Evolutionary conservation across 2,888 invertebrate species (phyloP).

Genomic region (Lepetodrilus schrolli): DNA sequence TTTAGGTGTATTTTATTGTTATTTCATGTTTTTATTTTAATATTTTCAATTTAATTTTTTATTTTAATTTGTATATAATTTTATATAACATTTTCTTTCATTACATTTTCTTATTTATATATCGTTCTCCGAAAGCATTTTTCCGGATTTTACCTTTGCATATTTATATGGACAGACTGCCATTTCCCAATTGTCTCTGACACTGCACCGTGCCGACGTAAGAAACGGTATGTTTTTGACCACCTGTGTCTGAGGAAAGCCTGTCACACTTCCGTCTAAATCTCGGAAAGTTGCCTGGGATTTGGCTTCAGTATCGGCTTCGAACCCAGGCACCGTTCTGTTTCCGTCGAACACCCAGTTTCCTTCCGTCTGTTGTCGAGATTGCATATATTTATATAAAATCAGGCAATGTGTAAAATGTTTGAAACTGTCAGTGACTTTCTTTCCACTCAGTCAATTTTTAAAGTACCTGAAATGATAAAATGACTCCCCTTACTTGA

Average conservation of each 20-base stretch:
- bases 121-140: background rate
- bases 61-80: background rate
- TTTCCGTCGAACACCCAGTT: constrained; percentile 38
- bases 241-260: constrained; percentile 26
- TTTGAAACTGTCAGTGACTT: no score
- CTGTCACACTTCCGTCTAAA: constrained; percentile 38
- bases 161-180: constrained; percentile 34
- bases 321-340: constrained; percentile 6
- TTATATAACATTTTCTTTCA: background rate
- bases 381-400: no score
- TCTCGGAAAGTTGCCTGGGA: constrained; percentile 31
- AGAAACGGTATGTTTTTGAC: constrained; percentile 36
- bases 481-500: no score
- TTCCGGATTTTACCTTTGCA: constrained; percentile 16
- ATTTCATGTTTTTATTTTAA: background rate
- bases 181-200: constrained; percentile 34
- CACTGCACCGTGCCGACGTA: constrained; percentile 29
- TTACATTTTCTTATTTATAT: background rate
- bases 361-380: background rate
- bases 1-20: no score
- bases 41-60: background rate
- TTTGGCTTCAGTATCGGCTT: constrained; percentile 28
- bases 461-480: no score
- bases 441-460: no score
- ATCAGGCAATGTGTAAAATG: no score